These are phyloP conservation scores for Mus spicilegus DNA, from an alignment of 2,113 vertebrate genomes.

Conservation along the genomic window DNA sequence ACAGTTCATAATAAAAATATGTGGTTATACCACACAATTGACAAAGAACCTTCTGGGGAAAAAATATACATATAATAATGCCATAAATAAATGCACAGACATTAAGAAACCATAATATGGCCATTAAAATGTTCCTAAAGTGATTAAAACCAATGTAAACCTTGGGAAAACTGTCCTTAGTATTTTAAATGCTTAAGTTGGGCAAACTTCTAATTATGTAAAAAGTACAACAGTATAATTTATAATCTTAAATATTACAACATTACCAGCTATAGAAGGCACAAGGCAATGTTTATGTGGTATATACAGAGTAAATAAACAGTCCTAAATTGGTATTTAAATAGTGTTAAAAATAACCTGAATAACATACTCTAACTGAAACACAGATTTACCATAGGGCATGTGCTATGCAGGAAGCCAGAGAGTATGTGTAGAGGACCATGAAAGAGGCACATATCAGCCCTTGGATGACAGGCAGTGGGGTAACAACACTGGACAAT, in stretches of 20 bases:
- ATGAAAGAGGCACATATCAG: neutral
- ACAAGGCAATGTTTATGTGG: conserved; percentile 17
- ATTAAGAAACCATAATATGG: neutral
- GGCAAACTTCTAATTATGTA: neutral
- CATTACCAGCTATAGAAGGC: neutral
- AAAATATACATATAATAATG: conserved; percentile 35
- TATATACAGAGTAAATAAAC: neutral
- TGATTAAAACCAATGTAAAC: conserved; percentile 34
- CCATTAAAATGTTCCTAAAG: neutral
- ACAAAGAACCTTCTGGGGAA: neutral
- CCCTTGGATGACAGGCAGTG: neutral
- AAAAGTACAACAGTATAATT: neutral
- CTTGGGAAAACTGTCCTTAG: conserved; percentile 23
- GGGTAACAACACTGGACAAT: neutral
- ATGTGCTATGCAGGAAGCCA: neutral
- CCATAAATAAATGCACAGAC: neutral
- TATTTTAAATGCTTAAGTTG: conserved; percentile 40
- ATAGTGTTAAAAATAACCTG: conserved; percentile 32
- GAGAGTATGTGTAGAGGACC: neutral
- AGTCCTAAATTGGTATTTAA: neutral
- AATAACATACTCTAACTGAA: conserved; percentile 42
- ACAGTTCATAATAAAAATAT: conserved; percentile 33
- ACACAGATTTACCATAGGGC: neutral
- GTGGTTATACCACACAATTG: neutral
- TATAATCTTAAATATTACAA: conserved; percentile 24